A percentile compares a stretch with the other conserved stretches of the same genome.
phyloP scores from a whole-genome alignment of 2,888 invertebrate species.

The Steromphala cineraria region DNA sequence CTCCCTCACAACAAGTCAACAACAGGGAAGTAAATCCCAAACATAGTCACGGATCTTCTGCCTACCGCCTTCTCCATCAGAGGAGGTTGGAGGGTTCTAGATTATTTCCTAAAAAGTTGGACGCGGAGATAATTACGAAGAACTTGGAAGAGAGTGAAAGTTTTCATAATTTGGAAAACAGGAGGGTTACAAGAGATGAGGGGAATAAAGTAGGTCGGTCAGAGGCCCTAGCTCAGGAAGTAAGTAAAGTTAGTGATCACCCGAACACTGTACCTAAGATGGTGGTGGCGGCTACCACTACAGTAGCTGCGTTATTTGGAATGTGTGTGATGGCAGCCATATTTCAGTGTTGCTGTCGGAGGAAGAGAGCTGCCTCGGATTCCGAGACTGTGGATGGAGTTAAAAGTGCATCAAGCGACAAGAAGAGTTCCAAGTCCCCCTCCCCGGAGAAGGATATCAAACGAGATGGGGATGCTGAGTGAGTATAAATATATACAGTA shows the following conservation, averaged over 20 bases:
- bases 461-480: conserved; percentile 1
- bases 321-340: conserved; percentile 62
- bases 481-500: neutral
- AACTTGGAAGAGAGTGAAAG: too few species aligned
- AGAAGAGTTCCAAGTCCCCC: conserved; percentile 25
- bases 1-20: neutral
- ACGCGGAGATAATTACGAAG: too few species aligned
- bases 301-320: conserved; percentile 57
- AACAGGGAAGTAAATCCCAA: conserved; percentile 7
- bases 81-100: too few species aligned
- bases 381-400: conserved; percentile 29
- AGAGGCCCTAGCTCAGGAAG: conserved; percentile 38
- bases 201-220: conserved; percentile 7
- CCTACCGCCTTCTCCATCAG: too few species aligned
- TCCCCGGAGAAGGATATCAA: conserved; percentile 22
- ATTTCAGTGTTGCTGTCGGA: conserved; percentile 67
- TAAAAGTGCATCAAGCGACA: conserved; percentile 9
- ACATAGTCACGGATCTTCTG: conserved; percentile 1
- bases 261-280: conserved; percentile 38
- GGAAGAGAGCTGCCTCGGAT: conserved; percentile 34
- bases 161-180: neutral
- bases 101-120: too few species aligned
- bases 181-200: neutral
- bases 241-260: neutral
- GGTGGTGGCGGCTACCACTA: conserved; percentile 51